Evolutionary conservation across 2,113 vertebrate species (phyloP), one percentile per base, ranked within the genome.

Genomic region (Paramisgurnus dabryanus): DNA sequence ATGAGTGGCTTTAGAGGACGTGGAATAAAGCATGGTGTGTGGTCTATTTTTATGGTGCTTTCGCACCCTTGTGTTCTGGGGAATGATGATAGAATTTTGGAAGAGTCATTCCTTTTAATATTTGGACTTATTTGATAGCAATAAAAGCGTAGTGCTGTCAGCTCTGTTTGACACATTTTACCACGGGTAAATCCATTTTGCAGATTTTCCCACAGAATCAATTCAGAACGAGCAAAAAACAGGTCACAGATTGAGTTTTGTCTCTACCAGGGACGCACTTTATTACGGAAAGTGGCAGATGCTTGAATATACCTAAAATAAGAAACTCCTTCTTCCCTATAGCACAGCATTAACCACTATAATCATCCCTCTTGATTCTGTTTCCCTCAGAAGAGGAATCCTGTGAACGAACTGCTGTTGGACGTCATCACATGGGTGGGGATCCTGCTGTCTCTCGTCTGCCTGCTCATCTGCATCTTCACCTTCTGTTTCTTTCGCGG

Each of bases 401-500:
- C 95, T 27, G 96, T 98, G 88, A 96, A 98, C 4, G 95, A 97
- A 81, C 93, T 99, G 6, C 95, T 99, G 74, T 88, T 98, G 88
- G 97, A 99, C 67, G 96, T 99, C 74, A 99, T 99, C 89, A 99
- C 98, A 0, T 99, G 97, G 97, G 96, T 99, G 87, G 98, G 98
- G 81, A 99, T 99, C 90, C 91, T 99, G 83, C 90, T 99, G 57
- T 99, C 97, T 0, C 95, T 99, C 78, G 96, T 98, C 73, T 99
- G 98, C 88, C 95, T 99, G 85, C 93, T 99, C 86, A 98, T 99
- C 87, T 98, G 97, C 94, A 98, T 99, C 94, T 99, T 99, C 92
- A 99, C 98, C 83, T 99, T 99, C 87, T 99, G 98, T 93, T 99
- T 98, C 93, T 99, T 99, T 91, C 95, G 96, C 1, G 98, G 97